Percentiles rank a stretch among this genome's conserved stretches.
These are phyloP conservation scores for Willowsia nigromaculata DNA, from an alignment of 2,888 invertebrate species.

Conservation along the genomic window DNA sequence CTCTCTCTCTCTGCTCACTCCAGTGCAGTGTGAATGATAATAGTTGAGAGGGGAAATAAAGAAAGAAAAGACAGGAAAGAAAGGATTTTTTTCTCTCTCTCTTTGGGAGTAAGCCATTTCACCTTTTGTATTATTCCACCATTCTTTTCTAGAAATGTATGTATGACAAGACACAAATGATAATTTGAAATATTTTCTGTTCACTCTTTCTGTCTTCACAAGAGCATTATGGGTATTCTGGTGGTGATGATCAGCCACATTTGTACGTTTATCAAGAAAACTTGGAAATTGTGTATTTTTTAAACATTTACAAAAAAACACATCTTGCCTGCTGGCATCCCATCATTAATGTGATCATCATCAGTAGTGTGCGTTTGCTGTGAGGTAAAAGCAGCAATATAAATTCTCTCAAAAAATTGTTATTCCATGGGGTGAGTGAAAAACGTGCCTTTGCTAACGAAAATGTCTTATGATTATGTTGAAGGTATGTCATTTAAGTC, in stretches of 20 bases:
- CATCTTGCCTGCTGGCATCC: constrained; percentile 41
- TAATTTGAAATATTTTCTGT: constrained; percentile 53
- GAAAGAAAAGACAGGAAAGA: constrained; percentile 64
- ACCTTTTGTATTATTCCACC: constrained; percentile 55
- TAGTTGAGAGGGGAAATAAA: constrained; percentile 47
- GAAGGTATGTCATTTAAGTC: constrained; percentile 1
- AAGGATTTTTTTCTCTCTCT: constrained; percentile 52
- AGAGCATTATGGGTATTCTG: constrained; percentile 11
- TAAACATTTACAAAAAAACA: constrained; percentile 14
- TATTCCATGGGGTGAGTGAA: constrained; percentile 17
- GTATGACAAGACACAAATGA: constrained; percentile 65
- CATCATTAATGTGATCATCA: constrained; percentile 38
- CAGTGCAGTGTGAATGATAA: not conserved
- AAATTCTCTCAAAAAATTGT: not conserved
- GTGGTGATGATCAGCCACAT: not conserved
- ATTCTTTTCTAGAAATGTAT: constrained; percentile 40
- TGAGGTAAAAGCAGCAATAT: not conserved
- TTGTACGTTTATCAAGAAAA: not conserved
- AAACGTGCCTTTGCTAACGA: not conserved
- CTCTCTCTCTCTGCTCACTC: constrained; percentile 7
- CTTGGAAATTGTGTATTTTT: not conserved
- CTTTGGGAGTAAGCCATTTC: constrained; percentile 65
- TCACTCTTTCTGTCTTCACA: constrained; percentile 13
- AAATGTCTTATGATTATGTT: not conserved
- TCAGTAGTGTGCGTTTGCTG: not conserved